A percentile compares a stretch with the other conserved stretches of the same genome.
Conservation (phyloP, 2,888 invertebrate species). For the Spodoptera exigua region DNA sequence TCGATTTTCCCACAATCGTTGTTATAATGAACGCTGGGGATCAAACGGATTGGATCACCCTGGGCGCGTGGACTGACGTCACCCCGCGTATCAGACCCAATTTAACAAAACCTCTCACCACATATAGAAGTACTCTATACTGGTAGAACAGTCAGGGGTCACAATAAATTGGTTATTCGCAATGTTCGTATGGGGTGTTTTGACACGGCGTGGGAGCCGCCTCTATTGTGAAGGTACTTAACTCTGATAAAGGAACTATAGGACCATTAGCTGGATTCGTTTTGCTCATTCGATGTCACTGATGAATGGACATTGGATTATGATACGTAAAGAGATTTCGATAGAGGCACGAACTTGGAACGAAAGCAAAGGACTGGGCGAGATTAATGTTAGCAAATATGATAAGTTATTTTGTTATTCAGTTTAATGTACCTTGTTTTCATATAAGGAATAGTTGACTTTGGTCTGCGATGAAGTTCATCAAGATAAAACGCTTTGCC, state of each 20-base stretch:
- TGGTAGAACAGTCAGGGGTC: constrained; percentile 57
- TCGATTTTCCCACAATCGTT: constrained; percentile 86
- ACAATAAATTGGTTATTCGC: constrained; percentile 60
- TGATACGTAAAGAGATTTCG: constrained; percentile 80
- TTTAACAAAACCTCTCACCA: constrained; percentile 61
- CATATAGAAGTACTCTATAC: constrained; percentile 9
- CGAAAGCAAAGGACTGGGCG: constrained; percentile 54
- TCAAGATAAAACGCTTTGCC: neutral
- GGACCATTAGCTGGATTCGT: constrained; percentile 87
- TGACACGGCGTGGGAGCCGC: constrained; percentile 88
- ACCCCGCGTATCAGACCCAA: constrained; percentile 67
- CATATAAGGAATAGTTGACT: constrained; percentile 3
- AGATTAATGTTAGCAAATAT: constrained; percentile 56
- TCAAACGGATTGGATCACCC: constrained; percentile 82
- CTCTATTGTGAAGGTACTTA: constrained; percentile 86
- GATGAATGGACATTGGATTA: constrained; percentile 87
- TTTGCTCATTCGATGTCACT: constrained; percentile 85
- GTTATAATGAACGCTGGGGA: constrained; percentile 79
- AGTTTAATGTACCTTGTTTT: constrained; percentile 6
- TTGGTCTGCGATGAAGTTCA: neutral
- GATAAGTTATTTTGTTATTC: constrained; percentile 42
- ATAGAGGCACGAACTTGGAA: constrained; percentile 66
- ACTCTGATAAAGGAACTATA: constrained; percentile 87
- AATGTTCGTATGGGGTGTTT: constrained; percentile 80
- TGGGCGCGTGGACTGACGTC: constrained; percentile 72